Evolutionary conservation across 2,888 invertebrate species (phyloP).

Genomic region (Caenorhabditis angaria): DNA sequence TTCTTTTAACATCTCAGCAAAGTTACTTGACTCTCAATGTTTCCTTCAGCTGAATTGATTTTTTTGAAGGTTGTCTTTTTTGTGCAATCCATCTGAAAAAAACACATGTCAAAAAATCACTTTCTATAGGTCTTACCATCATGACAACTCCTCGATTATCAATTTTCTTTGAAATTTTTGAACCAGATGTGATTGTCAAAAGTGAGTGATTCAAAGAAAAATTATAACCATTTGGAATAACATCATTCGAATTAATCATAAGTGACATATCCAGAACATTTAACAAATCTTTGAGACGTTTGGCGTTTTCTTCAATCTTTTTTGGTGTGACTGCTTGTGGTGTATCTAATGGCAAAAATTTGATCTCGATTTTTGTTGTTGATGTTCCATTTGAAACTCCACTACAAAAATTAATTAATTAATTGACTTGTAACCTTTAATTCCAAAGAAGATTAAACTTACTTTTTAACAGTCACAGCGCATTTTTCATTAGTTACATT

Average conservation of each 20-base stretch:
- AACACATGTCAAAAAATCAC: no score
- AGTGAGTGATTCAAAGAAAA: slow-evolving; percentile 19
- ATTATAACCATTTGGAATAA: slow-evolving; percentile 25
- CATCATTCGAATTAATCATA: slow-evolving; percentile 34
- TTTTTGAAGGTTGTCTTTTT: slow-evolving; percentile 26
- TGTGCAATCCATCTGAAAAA: slow-evolving; percentile 30
- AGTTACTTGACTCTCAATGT: slow-evolving; percentile 6
- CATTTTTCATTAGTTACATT: slow-evolving; percentile 29
- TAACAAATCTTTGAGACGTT: slow-evolving; percentile 16
- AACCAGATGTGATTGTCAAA: slow-evolving; percentile 29
- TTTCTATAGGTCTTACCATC: slow-evolving; percentile 12
- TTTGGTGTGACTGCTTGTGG: slow-evolving; percentile 15
- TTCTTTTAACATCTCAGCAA: slow-evolving; percentile 17
- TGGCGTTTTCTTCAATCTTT: slow-evolving; percentile 32
- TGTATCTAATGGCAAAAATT: slow-evolving; percentile 15
- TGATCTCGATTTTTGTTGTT: slow-evolving; percentile 23
- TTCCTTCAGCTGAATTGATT: slow-evolving; percentile 19
- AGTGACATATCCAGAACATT: slow-evolving; percentile 36
- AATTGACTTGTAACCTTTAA: neutral
- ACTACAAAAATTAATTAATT: neutral
- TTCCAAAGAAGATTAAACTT: neutral
- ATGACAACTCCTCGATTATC: slow-evolving; percentile 37
- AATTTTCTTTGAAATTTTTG: slow-evolving; percentile 13
- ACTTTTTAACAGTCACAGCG: slow-evolving; percentile 21
- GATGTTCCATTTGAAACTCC: slow-evolving; percentile 16